Conservation (phyloP, 2,797 vertebrate genomes). For the Denticeps clupeoides region DNA sequence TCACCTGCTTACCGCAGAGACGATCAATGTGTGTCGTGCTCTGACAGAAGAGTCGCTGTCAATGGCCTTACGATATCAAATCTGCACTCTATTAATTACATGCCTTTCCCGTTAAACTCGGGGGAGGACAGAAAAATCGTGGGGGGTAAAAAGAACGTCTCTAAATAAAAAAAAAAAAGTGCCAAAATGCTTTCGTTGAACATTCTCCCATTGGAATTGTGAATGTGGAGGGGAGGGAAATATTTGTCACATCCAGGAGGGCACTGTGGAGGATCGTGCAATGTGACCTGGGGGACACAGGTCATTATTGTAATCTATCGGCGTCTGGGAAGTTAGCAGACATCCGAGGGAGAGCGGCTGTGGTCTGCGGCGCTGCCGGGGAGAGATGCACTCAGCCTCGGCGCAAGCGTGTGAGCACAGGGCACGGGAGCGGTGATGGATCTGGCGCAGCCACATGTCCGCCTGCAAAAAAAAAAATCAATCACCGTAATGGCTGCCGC, state of each 20-base stretch:
- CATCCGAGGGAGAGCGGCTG: conserved; percentile 10
- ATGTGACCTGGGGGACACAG: conserved; percentile 27
- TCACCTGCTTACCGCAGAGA: conserved; percentile 3
- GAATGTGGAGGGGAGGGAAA: conserved; percentile 24
- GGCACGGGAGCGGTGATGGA: conserved; percentile 31
- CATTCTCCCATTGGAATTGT: conserved; percentile 21
- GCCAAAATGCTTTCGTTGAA: conserved; percentile 18
- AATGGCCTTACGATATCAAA: too few species aligned
- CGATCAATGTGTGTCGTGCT: background rate
- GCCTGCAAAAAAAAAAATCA: conserved; percentile 29
- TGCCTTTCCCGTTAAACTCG: too few species aligned
- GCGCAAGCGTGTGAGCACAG: conserved; percentile 28
- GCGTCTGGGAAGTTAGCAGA: conserved; percentile 27
- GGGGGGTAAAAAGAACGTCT: conserved; percentile 3
- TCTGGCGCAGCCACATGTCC: conserved; percentile 24
- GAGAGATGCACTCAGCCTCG: too few species aligned
- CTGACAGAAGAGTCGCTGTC: too few species aligned
- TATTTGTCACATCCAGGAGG: conserved; percentile 19
- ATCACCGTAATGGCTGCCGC: conserved; percentile 38
- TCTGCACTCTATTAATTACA: too few species aligned
- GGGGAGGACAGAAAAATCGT: too few species aligned
- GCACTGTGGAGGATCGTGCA: conserved; percentile 23
- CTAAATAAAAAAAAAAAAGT: conserved; percentile 35
- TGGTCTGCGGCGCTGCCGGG: too few species aligned
- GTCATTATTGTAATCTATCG: conserved; percentile 28